These are phyloP conservation scores for Falco novaeseelandiae DNA, from an alignment of 2,797 vertebrate genomes.

Conservation along the genomic window DNA sequence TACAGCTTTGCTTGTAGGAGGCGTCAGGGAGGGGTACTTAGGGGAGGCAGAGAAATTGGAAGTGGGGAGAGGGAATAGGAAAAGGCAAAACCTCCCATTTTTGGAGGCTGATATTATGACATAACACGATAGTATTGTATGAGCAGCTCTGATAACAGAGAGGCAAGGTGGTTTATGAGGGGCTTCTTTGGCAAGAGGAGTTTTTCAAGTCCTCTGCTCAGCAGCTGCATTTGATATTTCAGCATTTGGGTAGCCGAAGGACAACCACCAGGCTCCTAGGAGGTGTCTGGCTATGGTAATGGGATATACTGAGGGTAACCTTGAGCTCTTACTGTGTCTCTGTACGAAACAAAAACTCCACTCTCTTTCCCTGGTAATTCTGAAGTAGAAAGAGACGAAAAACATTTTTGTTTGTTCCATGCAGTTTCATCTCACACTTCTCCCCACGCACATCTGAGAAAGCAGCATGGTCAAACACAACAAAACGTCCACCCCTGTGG, in stretches of 20 bases:
- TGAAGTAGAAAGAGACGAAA: constrained; percentile 86
- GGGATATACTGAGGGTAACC: background rate
- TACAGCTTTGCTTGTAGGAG: background rate
- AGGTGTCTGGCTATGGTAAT: background rate
- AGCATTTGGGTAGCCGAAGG: background rate
- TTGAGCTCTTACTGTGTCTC: constrained; percentile 88
- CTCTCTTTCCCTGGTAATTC: constrained; percentile 72
- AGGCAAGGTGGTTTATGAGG: background rate
- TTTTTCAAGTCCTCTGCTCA: background rate
- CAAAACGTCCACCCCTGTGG: constrained; percentile 85
- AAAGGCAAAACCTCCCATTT: background rate
- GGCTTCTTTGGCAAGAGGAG: background rate
- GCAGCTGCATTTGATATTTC: background rate
- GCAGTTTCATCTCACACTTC: constrained; percentile 91
- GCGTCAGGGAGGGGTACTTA: background rate
- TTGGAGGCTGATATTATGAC: background rate
- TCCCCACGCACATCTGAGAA: constrained; percentile 87
- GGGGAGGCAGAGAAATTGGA: background rate
- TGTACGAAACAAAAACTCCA: constrained; percentile 86
- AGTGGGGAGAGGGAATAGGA: background rate
- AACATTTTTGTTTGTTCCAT: constrained; percentile 89
- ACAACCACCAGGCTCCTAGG: background rate
- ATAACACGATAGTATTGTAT: background rate
- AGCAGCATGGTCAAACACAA: constrained; percentile 90
- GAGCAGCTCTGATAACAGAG: background rate